phyloP scores from a whole-genome alignment of 2,797 vertebrate genomes.

The Todus mexicanus region DNA sequence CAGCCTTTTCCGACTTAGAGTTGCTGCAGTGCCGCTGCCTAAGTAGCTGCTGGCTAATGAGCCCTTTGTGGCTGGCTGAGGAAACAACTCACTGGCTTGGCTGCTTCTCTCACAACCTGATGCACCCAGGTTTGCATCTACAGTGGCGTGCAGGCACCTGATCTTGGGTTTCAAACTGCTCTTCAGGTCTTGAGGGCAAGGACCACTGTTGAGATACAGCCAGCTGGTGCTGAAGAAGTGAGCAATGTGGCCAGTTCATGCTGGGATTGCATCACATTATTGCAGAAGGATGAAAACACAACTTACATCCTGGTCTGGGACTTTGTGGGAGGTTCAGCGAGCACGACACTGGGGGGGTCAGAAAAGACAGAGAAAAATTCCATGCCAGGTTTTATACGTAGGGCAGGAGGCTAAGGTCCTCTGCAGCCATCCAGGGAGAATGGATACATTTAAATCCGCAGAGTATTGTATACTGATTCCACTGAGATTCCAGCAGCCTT shows the following conservation, averaged over 20 bases:
- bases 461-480: background rate
- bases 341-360: background rate
- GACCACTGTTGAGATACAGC: background rate
- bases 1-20: constrained; percentile 39
- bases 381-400: background rate
- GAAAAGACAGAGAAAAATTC: background rate
- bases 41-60: constrained; percentile 57
- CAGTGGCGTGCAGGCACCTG: fast-evolving
- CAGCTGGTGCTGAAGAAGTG: background rate
- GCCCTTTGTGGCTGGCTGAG: background rate
- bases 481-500: background rate
- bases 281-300: background rate
- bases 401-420: background rate
- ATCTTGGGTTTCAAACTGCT: background rate
- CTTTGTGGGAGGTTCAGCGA: background rate
- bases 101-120: background rate
- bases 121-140: background rate
- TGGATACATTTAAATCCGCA: background rate
- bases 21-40: constrained; percentile 30
- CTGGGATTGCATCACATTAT: background rate
- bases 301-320: background rate
- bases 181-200: background rate
- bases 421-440: background rate
- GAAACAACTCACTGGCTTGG: background rate
- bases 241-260: background rate